Percentiles rank a stretch among this genome's conserved stretches.
These are phyloP conservation scores for Tetragnatha montana DNA, from an alignment of 2,888 invertebrate species.

Conservation along the genomic window DNA sequence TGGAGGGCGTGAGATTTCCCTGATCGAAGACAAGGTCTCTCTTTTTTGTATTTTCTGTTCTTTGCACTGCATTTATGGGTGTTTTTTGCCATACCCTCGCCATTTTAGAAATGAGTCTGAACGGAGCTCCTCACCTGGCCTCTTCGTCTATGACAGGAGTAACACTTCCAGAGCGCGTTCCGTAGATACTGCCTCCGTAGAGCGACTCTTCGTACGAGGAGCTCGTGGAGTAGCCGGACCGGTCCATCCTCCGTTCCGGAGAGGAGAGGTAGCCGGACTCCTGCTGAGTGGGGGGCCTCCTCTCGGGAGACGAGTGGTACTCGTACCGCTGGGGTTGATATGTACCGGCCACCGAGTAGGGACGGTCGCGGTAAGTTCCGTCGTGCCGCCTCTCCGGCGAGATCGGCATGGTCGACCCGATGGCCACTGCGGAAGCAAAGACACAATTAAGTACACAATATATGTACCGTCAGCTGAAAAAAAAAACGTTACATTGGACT, in stretches of 20 bases:
- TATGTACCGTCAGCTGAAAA: too few relatives aligned
- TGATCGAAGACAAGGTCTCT: too few relatives aligned
- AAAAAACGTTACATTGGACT: too few relatives aligned
- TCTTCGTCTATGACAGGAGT: conserved; percentile 95
- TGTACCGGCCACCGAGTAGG: conserved; percentile 72
- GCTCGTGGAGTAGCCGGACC: conserved; percentile 79
- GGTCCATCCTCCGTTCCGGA: conserved; percentile 77
- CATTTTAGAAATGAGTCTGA: too few relatives aligned
- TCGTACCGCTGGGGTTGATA: conserved; percentile 71
- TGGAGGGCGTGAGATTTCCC: too few relatives aligned
- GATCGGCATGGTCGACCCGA: conserved; percentile 63
- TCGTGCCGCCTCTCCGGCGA: conserved; percentile 71
- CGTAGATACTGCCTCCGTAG: conserved; percentile 89
- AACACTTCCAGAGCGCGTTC: conserved; percentile 82
- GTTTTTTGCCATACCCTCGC: too few relatives aligned
- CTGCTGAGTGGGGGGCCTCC: conserved; percentile 55
- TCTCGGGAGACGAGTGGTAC: conserved; percentile 72
- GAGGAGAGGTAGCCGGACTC: conserved; percentile 87
- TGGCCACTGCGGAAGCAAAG: conserved; percentile 44
- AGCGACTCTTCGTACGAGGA: conserved; percentile 84
- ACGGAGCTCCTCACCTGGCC: conserved; percentile 78
- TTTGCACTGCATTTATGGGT: too few relatives aligned
- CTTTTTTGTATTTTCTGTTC: too few relatives aligned
- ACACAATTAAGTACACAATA: too few relatives aligned
- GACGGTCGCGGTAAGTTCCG: conserved; percentile 72